Base-by-base conservation (phyloP, 2,797 vertebrate species). In the Sus cebifrons region DNA sequence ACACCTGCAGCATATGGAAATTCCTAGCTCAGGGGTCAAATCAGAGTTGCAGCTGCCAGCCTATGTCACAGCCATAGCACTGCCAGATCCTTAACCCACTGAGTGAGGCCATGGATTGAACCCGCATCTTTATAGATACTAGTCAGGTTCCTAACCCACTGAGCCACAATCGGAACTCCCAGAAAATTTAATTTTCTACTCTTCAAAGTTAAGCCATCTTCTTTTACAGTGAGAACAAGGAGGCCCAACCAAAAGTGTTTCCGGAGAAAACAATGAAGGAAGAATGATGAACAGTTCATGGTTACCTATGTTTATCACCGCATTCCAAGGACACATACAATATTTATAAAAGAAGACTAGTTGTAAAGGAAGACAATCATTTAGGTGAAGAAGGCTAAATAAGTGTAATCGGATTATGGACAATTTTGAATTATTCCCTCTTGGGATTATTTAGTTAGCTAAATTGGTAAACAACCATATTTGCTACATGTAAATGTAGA, bases 151-250 rank as follows among this genome's bases (percentile, higher is more conserved):
- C 6, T 49, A 49, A 49, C 44, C 44, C 9, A 49, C 44, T 49
- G 44, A 49, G 44, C 44, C 44, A 49, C 9, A 49, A 49, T 49
- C 4, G 9, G 44, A 49, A 49, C 36, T 49, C 44, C 44, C 44
- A 49, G 86, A 92, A 91, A 86, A 89, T 74, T 52, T 0, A 81
- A 52, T 87, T 97, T 96, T 93, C 64, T 91, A 52, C 40, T 78
- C 64, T 68, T 94, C 84, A 86, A 71, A 83, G 18, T 89, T 71
- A 84, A 94, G 49, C 8, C 90, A 89, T 89, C 94, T 96, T 92
- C 82, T 49, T 75, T 92, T 60, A 89, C 40, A 92, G 64, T 56
- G 70, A 77, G 52, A 96, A 85, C 54, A 92, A 74, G 0, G 32
- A 32, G 36, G 13, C n/a, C 74, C 29, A 86, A 79, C 18, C 25